Percentiles rank a stretch among this genome's conserved stretches.
These are phyloP conservation scores for Helicoverpa assulta DNA, from an alignment of 2,888 invertebrate genomes.

Conservation along the genomic window DNA sequence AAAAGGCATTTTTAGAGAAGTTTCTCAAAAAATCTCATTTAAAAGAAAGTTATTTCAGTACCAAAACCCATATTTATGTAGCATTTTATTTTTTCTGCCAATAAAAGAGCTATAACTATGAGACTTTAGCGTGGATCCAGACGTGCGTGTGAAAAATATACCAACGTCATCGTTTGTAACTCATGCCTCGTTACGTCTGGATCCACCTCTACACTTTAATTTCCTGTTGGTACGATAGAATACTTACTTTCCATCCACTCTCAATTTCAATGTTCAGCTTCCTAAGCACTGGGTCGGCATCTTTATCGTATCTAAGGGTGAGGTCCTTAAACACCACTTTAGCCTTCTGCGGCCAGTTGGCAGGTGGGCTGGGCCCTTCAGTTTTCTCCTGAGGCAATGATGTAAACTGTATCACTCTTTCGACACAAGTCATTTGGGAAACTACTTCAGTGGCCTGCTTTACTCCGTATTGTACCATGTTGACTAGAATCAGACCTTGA, in stretches of 20 bases:
- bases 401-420: constrained; percentile 94
- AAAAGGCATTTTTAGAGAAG: neutral
- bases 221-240: too few species aligned
- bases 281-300: constrained; percentile 90
- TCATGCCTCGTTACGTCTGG: too few species aligned
- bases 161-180: too few species aligned
- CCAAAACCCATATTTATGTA: too few species aligned
- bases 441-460: constrained; percentile 94
- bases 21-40: too few species aligned
- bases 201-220: too few species aligned
- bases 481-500: constrained; percentile 93
- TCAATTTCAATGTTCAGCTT: constrained; percentile 65
- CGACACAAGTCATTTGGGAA: constrained; percentile 94
- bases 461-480: constrained; percentile 95
- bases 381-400: constrained; percentile 93
- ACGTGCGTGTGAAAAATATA: too few species aligned
- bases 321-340: constrained; percentile 91
- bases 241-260: constrained; percentile 70
- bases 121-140: too few species aligned
- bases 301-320: constrained; percentile 91
- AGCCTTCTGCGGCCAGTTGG: constrained; percentile 92
- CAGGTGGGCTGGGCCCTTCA: constrained; percentile 90
- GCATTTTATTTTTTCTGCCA: too few species aligned
- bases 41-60: too few species aligned
- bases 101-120: too few species aligned